Conservation (phyloP, 2,888 invertebrate species). For the Plutella xylostella region DNA sequence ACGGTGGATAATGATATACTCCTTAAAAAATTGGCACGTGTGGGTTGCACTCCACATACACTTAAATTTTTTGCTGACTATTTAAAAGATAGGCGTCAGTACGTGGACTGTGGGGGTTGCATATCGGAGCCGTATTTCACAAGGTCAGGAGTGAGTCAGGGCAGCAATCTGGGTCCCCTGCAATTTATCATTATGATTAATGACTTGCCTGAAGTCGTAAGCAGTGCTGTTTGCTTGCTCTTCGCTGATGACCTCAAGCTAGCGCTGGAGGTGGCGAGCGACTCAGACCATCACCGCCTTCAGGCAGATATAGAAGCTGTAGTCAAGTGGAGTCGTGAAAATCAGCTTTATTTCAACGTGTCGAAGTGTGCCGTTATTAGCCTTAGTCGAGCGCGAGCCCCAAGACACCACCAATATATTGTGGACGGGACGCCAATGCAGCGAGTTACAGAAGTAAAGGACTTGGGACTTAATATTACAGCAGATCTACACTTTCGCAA, state of each 20-base stretch:
- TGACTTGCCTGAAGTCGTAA: constrained; percentile 3
- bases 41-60: background rate
- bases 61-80: constrained; percentile 1
- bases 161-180: constrained; percentile 2
- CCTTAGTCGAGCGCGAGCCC: background rate
- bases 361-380: background rate
- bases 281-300: background rate
- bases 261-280: background rate
- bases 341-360: background rate
- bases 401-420: background rate
- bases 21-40: background rate
- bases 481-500: background rate
- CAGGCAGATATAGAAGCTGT: background rate
- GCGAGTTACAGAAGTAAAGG: background rate
- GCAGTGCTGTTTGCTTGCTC: background rate
- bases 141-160: constrained; percentile 5
- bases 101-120: background rate
- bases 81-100: background rate
- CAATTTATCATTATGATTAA: constrained; percentile 4
- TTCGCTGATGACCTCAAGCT: constrained; percentile 1
- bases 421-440: background rate
- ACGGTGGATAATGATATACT: constrained; percentile 1
- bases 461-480: background rate
- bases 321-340: background rate
- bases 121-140: background rate